Conservation (phyloP, 2,113 vertebrate genomes). For the Scalopus aquaticus region DNA sequence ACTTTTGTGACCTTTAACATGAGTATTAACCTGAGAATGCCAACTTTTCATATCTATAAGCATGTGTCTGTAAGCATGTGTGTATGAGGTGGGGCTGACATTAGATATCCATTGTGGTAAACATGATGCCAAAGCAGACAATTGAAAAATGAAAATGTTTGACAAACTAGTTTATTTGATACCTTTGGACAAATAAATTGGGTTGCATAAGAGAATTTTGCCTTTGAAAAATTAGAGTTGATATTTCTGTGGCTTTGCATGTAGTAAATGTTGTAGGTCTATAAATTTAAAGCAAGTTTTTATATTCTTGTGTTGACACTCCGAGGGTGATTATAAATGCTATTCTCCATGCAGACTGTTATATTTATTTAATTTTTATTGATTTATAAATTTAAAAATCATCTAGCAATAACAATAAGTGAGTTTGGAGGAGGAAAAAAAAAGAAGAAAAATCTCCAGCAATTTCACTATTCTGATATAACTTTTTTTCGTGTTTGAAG, state of each 20-base stretch:
- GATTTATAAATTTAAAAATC: constrained; percentile 10
- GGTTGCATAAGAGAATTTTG: constrained; percentile 39
- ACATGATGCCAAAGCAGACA: constrained; percentile 21
- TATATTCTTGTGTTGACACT: background rate
- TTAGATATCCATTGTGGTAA: background rate
- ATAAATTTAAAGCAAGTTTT: background rate
- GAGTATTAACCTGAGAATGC: constrained; percentile 33
- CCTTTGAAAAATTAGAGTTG: constrained; percentile 15
- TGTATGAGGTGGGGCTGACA: background rate
- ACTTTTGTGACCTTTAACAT: constrained; percentile 60
- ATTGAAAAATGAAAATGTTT: constrained; percentile 21
- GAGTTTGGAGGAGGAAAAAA: background rate
- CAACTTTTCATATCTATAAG: background rate
- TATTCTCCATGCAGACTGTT: background rate
- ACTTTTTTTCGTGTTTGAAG: background rate
- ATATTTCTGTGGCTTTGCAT: constrained; percentile 9
- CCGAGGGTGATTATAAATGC: background rate
- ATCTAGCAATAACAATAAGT: background rate
- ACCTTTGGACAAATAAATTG: constrained; percentile 39
- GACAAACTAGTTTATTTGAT: constrained; percentile 22
- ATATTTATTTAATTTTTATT: constrained; percentile 33
- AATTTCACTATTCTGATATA: background rate
- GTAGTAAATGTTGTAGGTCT: background rate
- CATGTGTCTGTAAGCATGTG: background rate
- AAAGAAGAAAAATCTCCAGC: background rate